These are phyloP conservation scores for Chelonus insularis DNA, from an alignment of 1,140 invertebrate genomes.

Conservation along the genomic window DNA sequence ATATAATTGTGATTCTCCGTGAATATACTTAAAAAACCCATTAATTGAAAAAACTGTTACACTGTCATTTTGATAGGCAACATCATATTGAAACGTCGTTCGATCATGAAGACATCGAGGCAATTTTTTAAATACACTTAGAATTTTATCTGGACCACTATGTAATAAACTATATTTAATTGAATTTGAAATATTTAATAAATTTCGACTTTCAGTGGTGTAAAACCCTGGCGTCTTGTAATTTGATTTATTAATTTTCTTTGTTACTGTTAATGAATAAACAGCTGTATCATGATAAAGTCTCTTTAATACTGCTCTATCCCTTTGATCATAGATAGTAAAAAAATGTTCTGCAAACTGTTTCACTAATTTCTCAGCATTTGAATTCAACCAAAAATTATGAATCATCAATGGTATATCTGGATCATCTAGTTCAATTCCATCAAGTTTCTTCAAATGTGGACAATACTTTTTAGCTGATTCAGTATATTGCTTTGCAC, in stretches of 20 bases:
- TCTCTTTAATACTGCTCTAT: conserved; percentile 44
- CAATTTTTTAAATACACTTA: conserved; percentile 37
- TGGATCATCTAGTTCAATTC: conserved; percentile 35
- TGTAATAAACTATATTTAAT: conserved; percentile 37
- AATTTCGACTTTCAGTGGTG: conserved; percentile 40
- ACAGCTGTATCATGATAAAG: conserved; percentile 48
- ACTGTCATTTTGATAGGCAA: conserved; percentile 37
- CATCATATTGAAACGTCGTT: conserved; percentile 41
- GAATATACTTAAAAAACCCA: conserved; percentile 42
- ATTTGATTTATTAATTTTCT: no score
- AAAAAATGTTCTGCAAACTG: conserved; percentile 54
- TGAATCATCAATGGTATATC: conserved; percentile 38
- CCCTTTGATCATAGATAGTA: conserved; percentile 45
- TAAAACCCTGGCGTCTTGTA: conserved; percentile 29
- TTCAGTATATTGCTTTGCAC: conserved; percentile 43
- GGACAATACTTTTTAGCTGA: conserved; percentile 46
- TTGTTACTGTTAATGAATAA: conserved; percentile 47
- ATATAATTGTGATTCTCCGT: conserved; percentile 30
- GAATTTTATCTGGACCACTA: conserved; percentile 44
- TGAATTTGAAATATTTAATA: conserved; percentile 30
- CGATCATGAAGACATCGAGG: conserved; percentile 47
- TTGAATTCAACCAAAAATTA: conserved; percentile 37
- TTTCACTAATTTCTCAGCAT: conserved; percentile 36
- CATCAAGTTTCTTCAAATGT: conserved; percentile 45
- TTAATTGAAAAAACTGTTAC: conserved; percentile 38